Percentiles rank a stretch among this genome's conserved stretches.
Evolutionary conservation across 2,888 invertebrate genomes (phyloP).

Genomic region (Aporophyla lueneburgensis): DNA sequence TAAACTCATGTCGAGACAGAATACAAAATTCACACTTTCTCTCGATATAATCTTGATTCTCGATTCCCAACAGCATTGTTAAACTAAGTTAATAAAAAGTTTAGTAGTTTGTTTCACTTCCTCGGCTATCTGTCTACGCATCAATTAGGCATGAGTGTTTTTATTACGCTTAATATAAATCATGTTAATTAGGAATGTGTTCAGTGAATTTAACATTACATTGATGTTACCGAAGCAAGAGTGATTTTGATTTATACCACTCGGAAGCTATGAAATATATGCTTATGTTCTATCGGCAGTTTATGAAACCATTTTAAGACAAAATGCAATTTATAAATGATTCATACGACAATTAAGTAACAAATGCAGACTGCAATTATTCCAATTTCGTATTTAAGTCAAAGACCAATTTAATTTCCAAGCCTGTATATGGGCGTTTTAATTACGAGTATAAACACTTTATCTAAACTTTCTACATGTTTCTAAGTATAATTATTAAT

Average conservation of each 20-base stretch:
- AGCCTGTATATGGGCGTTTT: conserved; percentile 21
- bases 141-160: conserved; percentile 30
- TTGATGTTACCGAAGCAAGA: conserved; percentile 7
- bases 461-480: conserved; percentile 39
- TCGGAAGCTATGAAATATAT: conserved; percentile 9
- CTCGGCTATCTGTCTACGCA: conserved; percentile 29
- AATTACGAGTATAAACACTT: conserved; percentile 27
- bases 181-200: conserved; percentile 31
- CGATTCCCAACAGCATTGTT: conserved; percentile 63
- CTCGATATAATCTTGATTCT: conserved; percentile 65
- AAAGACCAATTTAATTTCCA: conserved; percentile 32
- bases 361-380: conserved; percentile 23
- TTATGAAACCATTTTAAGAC: background rate
- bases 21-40: conserved; percentile 76
- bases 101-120: conserved; percentile 47
- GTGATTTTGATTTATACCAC: conserved; percentile 14
- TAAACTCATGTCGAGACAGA: conserved; percentile 69
- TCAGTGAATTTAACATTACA: conserved; percentile 14
- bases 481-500: conserved; percentile 4
- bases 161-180: conserved; percentile 12
- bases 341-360: conserved; percentile 29
- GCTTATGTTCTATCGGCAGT: background rate
- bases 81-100: conserved; percentile 47
- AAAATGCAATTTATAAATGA: conserved; percentile 4
- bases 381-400: conserved; percentile 28